Conservation (phyloP, 2,113 vertebrate genomes). For the Struthidea cinerea region DNA sequence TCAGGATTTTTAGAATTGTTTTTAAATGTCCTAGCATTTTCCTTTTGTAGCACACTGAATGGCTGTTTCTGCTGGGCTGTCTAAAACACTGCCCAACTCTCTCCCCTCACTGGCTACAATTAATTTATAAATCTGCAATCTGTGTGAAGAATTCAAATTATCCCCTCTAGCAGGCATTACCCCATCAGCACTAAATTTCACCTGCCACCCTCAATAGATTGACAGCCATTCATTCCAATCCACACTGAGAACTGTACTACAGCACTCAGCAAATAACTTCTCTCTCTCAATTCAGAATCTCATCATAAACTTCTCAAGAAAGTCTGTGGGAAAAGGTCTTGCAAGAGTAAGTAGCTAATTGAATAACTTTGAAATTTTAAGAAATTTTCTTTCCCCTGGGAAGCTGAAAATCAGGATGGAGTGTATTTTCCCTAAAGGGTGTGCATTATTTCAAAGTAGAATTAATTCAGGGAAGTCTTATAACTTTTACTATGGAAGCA, state of each 20-base stretch:
- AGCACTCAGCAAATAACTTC: background rate
- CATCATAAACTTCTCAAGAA: background rate
- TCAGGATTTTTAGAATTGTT: background rate
- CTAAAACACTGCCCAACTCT: background rate
- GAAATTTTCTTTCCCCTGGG: background rate
- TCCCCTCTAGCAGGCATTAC: background rate
- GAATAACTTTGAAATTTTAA: background rate
- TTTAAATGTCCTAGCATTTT: background rate
- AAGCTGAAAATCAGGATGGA: background rate
- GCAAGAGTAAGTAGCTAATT: background rate
- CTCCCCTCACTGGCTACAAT: background rate
- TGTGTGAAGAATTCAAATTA: background rate
- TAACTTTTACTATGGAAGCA: background rate
- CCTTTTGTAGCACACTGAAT: background rate
- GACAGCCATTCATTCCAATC: background rate
- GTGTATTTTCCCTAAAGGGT: background rate
- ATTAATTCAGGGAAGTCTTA: background rate
- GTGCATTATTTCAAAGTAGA: background rate
- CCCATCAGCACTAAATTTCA: conserved; percentile 7
- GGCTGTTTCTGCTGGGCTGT: background rate
- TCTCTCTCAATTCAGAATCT: background rate
- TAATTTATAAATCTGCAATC: background rate
- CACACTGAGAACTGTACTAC: background rate
- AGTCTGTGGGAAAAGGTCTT: background rate
- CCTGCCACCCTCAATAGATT: conserved; percentile 13